Evolutionary conservation across 2,113 vertebrate genomes (phyloP).

Genomic region (Chaetodon auriga): DNA sequence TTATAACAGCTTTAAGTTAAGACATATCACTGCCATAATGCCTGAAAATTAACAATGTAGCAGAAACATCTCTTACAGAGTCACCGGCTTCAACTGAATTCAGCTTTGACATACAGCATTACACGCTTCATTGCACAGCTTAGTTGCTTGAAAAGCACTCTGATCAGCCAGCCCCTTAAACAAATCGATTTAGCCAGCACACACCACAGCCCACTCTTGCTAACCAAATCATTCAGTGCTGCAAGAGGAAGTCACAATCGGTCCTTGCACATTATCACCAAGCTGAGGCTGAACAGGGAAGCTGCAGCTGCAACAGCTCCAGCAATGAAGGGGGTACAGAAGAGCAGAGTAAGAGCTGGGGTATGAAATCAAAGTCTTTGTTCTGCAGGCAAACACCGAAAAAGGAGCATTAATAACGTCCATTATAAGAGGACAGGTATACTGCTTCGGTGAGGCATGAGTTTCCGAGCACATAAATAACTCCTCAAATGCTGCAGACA

Average conservation of each 20-base stretch:
- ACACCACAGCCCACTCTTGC: constrained; percentile 8
- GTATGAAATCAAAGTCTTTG: constrained; percentile 66
- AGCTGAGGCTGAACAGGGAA: constrained; percentile 37
- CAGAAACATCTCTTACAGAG: neutral
- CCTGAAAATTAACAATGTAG: neutral
- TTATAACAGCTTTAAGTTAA: neutral
- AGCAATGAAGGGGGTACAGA: constrained; percentile 10
- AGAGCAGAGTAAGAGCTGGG: constrained; percentile 41
- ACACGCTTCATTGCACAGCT: constrained; percentile 8
- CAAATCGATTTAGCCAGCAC: constrained; percentile 16
- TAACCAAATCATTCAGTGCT: constrained; percentile 24
- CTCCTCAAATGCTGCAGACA: constrained; percentile 53
- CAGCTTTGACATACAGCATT: constrained; percentile 12
- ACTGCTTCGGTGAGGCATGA: constrained; percentile 49
- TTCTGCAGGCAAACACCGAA: constrained; percentile 51
- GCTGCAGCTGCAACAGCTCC: constrained; percentile 46
- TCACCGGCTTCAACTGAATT: neutral
- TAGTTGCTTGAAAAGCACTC: constrained; percentile 8
- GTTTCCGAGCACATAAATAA: constrained; percentile 67
- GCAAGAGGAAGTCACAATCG: constrained; percentile 51
- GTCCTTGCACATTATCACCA: constrained; percentile 30
- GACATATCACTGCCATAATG: neutral
- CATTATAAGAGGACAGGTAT: constrained; percentile 69
- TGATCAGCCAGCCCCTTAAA: constrained; percentile 18
- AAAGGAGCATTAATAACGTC: constrained; percentile 63